Evolutionary conservation across 2,888 invertebrate species (phyloP).

Genomic region (Tolmerus cingulatus): DNA sequence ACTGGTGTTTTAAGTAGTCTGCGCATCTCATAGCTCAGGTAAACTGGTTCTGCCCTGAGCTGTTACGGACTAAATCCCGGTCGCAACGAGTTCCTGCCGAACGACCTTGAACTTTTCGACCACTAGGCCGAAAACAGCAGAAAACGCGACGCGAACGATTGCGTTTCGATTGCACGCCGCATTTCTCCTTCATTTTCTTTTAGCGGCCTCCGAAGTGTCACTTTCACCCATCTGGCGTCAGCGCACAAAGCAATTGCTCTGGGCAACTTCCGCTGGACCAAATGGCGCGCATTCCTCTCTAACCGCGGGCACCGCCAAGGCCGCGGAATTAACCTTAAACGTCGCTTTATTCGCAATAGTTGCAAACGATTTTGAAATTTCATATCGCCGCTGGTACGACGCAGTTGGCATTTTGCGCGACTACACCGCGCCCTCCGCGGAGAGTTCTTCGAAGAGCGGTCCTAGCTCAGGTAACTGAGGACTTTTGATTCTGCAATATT

Average conservation of each 20-base stretch:
- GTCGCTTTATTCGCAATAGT: background rate
- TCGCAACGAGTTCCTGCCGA: background rate
- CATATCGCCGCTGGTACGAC: background rate
- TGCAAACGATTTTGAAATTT: background rate
- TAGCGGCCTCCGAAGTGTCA: background rate
- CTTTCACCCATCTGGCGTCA: background rate
- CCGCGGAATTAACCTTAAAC: background rate
- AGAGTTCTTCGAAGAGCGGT: background rate
- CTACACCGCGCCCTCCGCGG: background rate
- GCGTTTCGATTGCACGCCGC: background rate
- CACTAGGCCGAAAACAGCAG: background rate
- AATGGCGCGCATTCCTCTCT: background rate
- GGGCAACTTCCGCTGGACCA: background rate
- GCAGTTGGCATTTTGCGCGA: background rate
- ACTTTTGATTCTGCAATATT: background rate
- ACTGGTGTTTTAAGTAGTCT: background rate
- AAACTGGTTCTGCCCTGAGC: background rate
- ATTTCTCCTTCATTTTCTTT: background rate
- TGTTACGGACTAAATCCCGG: background rate
- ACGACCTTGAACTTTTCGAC: conserved; percentile 10
- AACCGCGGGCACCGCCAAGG: background rate
- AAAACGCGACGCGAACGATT: background rate
- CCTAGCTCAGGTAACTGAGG: background rate
- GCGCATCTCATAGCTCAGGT: background rate
- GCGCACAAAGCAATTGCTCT: background rate